A percentile compares a stretch with the other conserved stretches of the same genome.
Conservation (phyloP, 2,797 vertebrate species). For the Nothura maculosa region DNA sequence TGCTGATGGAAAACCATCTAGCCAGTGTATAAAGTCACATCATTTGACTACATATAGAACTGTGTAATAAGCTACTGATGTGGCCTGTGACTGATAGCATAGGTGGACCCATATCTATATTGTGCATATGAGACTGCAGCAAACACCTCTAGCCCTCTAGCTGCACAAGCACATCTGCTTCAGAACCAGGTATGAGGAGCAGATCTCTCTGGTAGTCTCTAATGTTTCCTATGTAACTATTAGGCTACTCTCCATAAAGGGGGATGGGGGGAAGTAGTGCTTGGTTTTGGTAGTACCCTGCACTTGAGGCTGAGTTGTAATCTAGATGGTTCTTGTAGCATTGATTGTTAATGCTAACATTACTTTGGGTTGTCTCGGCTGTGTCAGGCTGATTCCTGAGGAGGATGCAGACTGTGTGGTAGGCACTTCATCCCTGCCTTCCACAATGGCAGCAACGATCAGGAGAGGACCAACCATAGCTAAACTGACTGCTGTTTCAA, state of each 20-base stretch:
- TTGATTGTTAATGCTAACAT: neutral
- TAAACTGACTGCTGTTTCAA: neutral
- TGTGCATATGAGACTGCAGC: neutral
- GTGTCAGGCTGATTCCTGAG: neutral
- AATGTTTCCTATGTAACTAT: rapidly evolving
- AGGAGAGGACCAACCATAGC: neutral
- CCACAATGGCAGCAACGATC: neutral
- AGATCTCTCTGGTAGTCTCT: neutral
- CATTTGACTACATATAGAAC: neutral
- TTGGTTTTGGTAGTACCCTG: neutral
- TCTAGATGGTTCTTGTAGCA: neutral
- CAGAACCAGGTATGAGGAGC: neutral
- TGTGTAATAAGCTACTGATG: neutral
- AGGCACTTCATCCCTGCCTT: neutral
- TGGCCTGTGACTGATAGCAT: neutral
- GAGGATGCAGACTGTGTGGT: neutral
- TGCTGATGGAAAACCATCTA: neutral
- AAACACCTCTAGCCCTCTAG: neutral
- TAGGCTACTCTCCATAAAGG: neutral
- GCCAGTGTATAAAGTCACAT: neutral
- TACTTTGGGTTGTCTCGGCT: neutral
- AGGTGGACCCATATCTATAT: neutral
- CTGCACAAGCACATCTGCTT: neutral
- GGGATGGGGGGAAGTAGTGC: neutral
- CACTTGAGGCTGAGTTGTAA: neutral